Conservation (phyloP, 2,113 vertebrate species). For the Odontesthes bonariensis region DNA sequence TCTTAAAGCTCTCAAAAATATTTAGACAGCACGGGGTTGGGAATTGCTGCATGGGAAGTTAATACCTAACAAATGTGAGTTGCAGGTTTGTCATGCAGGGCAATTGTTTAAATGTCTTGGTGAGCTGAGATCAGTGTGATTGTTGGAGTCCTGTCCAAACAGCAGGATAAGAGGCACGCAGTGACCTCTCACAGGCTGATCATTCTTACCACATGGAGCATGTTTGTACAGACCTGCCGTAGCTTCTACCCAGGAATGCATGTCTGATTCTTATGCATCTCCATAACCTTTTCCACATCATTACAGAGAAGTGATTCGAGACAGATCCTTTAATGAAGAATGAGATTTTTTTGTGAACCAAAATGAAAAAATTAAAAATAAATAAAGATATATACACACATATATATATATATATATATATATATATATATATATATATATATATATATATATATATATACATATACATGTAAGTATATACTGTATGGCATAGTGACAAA, state of each 20-base stretch:
- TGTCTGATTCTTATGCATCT: constrained; percentile 69
- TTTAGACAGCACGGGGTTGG: constrained; percentile 69
- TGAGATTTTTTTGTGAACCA: constrained; percentile 5
- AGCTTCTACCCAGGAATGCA: constrained; percentile 75
- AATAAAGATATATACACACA: too few species aligned
- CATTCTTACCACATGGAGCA: constrained; percentile 77
- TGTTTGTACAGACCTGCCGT: constrained; percentile 73
- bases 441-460: too few species aligned
- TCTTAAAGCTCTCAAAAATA: constrained; percentile 76
- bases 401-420: too few species aligned
- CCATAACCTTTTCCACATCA: constrained; percentile 42
- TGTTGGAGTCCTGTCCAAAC: constrained; percentile 78
- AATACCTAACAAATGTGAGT: constrained; percentile 81
- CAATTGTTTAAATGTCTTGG: constrained; percentile 68
- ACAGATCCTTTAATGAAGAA: neutral
- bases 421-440: too few species aligned
- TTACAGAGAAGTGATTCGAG: constrained; percentile 31
- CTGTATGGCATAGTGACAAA: constrained; percentile 39
- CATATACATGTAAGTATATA: too few species aligned
- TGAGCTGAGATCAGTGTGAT: constrained; percentile 73
- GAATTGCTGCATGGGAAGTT: constrained; percentile 55
- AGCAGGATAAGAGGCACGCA: constrained; percentile 67
- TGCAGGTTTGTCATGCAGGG: constrained; percentile 53
- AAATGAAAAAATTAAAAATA: constrained; percentile 6
- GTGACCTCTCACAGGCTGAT: constrained; percentile 74